These are phyloP conservation scores for Phrynosoma platyrhinos DNA, from an alignment of 2,113 vertebrate species.

Conservation along the genomic window DNA sequence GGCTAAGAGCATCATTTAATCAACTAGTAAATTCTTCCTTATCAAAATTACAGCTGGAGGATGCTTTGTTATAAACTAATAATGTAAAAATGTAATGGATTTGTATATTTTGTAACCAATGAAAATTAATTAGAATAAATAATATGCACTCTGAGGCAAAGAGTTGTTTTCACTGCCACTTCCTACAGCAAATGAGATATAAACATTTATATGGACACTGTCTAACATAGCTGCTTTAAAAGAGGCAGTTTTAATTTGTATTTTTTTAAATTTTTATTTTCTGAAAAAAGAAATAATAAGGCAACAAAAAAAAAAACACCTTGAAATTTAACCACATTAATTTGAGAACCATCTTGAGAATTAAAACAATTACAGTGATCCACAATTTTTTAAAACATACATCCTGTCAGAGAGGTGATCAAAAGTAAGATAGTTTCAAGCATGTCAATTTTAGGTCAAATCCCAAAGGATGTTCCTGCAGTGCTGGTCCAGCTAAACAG, in stretches of 20 bases:
- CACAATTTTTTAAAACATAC: constrained; percentile 58
- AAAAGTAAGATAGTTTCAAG: constrained; percentile 22
- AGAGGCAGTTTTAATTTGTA: constrained; percentile 42
- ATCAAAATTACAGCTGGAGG: neutral
- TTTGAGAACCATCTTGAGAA: constrained; percentile 52
- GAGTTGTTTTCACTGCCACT: too few relatives aligned
- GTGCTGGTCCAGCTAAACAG: constrained; percentile 32
- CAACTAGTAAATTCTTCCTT: neutral
- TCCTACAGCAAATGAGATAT: neutral
- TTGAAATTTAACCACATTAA: constrained; percentile 48
- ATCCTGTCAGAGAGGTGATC: constrained; percentile 27
- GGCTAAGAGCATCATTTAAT: neutral
- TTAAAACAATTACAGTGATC: constrained; percentile 58
- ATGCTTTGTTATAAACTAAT: neutral
- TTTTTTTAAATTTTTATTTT: constrained; percentile 63
- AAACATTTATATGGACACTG: neutral
- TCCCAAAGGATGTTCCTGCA: constrained; percentile 44
- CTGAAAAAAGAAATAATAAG: constrained; percentile 42
- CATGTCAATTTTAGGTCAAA: constrained; percentile 29
- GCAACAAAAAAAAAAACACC: constrained; percentile 47
- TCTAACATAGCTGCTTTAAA: constrained; percentile 10
- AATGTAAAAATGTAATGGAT: neutral
- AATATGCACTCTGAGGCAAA: neutral
- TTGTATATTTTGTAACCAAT: neutral
- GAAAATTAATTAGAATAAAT: neutral